These are phyloP conservation scores for Drosophila anceps DNA, from an alignment of 2,888 invertebrate species.

Conservation along the genomic window DNA sequence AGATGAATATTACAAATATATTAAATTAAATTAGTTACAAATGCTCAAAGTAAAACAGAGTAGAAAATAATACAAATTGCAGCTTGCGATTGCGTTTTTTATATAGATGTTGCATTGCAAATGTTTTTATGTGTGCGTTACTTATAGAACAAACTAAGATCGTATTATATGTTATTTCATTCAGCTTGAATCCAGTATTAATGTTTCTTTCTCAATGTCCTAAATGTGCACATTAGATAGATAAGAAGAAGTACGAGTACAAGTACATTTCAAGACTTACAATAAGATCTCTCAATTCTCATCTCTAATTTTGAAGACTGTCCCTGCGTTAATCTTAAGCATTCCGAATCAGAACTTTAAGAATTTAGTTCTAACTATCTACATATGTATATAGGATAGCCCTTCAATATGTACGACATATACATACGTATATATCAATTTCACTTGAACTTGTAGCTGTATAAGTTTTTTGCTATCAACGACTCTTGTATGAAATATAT, in stretches of 20 bases:
- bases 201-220: conserved; percentile 50
- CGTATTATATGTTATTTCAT: conserved; percentile 11
- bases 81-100: conserved; percentile 45
- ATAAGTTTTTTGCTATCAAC: conserved; percentile 69
- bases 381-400: not conserved
- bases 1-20: conserved; percentile 30
- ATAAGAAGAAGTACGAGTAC: conserved; percentile 35
- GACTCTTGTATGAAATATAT: conserved; percentile 44
- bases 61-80: conserved; percentile 6
- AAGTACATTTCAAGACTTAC: conserved; percentile 60
- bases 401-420: conserved; percentile 12
- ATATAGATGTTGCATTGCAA: conserved; percentile 64
- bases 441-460: conserved; percentile 45
- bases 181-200: conserved; percentile 35
- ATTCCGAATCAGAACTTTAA: conserved; percentile 38
- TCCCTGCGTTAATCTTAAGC: conserved; percentile 72
- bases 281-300: conserved; percentile 61
- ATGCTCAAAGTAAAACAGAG: conserved; percentile 36
- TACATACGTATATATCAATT: conserved; percentile 29
- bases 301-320: conserved; percentile 72
- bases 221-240: conserved; percentile 52
- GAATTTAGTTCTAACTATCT: conserved; percentile 35
- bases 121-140: conserved; percentile 53
- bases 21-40: conserved; percentile 24
- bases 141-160: conserved; percentile 6